phyloP scores from a whole-genome alignment of 2,113 vertebrate species.

The Sphyrna mokarran region DNA sequence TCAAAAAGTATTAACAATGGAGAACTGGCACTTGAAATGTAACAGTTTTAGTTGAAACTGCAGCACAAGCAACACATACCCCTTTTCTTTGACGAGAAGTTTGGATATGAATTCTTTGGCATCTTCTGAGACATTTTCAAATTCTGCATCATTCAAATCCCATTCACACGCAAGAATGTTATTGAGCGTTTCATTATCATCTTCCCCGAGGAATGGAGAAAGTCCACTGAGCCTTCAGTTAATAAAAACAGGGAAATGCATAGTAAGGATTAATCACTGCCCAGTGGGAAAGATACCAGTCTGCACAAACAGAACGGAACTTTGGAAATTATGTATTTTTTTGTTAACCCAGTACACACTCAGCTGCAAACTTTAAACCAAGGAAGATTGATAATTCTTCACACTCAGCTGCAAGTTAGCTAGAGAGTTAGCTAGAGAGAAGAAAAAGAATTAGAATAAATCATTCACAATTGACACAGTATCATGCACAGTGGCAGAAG shows the following conservation, averaged over 20 bases:
- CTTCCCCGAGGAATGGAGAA: slow-evolving; percentile 90
- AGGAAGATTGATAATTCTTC: not conserved
- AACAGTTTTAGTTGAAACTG: not conserved
- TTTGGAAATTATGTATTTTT: not conserved
- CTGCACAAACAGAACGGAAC: not conserved
- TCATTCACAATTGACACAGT: not conserved
- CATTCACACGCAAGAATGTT: slow-evolving; percentile 88
- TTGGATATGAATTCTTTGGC: slow-evolving; percentile 90
- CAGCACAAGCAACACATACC: slow-evolving; percentile 53
- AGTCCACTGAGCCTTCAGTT: slow-evolving; percentile 77
- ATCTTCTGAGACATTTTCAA: slow-evolving; percentile 74
- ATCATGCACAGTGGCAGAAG: not conserved
- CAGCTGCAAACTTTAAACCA: not conserved
- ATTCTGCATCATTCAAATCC: slow-evolving; percentile 88
- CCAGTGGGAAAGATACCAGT: not conserved
- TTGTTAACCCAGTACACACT: not conserved
- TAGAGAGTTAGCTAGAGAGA: not conserved
- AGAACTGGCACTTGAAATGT: not conserved
- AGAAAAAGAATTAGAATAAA: not conserved
- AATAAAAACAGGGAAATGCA: not conserved
- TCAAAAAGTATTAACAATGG: not conserved
- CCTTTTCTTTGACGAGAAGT: slow-evolving; percentile 90
- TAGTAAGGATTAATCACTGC: not conserved
- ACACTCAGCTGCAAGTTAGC: too few relatives aligned
- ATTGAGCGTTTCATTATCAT: slow-evolving; percentile 88